Evolutionary conservation across 2,797 vertebrate species (phyloP).

Genomic region (Clarias fuscus): DNA sequence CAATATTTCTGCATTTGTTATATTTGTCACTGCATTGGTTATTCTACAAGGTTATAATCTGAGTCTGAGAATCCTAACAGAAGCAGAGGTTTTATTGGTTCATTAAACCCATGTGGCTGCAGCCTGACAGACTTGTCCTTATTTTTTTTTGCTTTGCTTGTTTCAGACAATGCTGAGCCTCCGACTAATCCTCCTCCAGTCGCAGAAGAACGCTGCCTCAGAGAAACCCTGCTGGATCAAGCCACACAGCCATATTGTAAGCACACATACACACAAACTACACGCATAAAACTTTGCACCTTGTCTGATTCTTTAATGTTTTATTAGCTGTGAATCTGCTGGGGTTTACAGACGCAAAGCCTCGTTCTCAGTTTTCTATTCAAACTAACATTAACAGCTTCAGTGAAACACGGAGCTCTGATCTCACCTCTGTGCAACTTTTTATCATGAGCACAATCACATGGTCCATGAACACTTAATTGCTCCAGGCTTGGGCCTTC

Average conservation of each 20-base stretch:
- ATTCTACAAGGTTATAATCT: no score
- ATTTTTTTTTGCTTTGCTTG: constrained; percentile 20
- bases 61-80: not conserved
- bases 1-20: not conserved
- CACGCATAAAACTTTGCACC: not conserved
- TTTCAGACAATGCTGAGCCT: constrained; percentile 56
- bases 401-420: constrained; percentile 2
- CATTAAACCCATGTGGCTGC: not conserved
- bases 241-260: constrained; percentile 58
- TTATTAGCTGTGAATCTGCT: not conserved
- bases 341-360: not conserved
- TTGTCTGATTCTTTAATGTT: not conserved
- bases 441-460: constrained; percentile 7
- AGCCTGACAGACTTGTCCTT: not conserved
- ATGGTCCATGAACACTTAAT: not conserved
- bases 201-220: constrained; percentile 46
- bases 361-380: not conserved
- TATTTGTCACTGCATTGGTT: not conserved
- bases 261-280: not conserved
- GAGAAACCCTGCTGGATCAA: constrained; percentile 44
- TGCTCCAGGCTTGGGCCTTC: not conserved
- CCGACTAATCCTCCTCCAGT: constrained; percentile 46
- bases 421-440: not conserved
- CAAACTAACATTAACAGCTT: not conserved
- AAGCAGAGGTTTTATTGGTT: not conserved